Evolutionary conservation across 2,888 invertebrate species (phyloP), one percentile per base, ranked within the genome.

Genomic region (Meiosimyza platycephala): DNA sequence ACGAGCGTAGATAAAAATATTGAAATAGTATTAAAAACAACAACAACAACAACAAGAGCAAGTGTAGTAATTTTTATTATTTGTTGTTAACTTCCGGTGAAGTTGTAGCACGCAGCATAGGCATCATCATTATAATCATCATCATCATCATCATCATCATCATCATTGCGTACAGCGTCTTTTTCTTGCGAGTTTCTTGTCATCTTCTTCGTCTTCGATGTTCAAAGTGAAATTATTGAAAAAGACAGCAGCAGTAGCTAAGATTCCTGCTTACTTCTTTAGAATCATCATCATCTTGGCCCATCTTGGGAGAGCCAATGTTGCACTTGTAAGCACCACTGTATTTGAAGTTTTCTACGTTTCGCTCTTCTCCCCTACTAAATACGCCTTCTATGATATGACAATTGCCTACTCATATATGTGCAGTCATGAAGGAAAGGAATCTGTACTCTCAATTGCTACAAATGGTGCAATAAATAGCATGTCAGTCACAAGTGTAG

Each of bases 81-180:
- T 82, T 82, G 84, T 81, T 78, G 80, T 80, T 79, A 80, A 82
- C 82, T 83, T 82, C 55, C 55, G 55, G 55, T 55, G 55, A 22
- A 18, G 2, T 60, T 57, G 59, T 59, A 48, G 16, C 57, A 15
- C 13, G 28, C 71, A 48, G 28, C 71, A 7, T 64, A 54, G 47
- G 11, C 51, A 13, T 22, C 60, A 52, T 62, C 62, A 16, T 22
- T 51, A 52, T 62, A 54, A 16, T 70, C 52, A 59, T 65, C 28
- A 52, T 65, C 22, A 16, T 9, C 50, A 59, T 65, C 28, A 52
- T 65, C 22, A 16, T 9, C 50, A 48, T n/a, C 40, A 52, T 6
- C 52, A 54, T 16, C 4, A 16, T 63, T 13, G 9, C 63, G 18
- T 15, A 22, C 65, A 65, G 15, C 52, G 13, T 16, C 18, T 57